These are phyloP conservation scores for Chaetorhynchus papuensis DNA, from an alignment of 2,113 vertebrate species.

Conservation along the genomic window DNA sequence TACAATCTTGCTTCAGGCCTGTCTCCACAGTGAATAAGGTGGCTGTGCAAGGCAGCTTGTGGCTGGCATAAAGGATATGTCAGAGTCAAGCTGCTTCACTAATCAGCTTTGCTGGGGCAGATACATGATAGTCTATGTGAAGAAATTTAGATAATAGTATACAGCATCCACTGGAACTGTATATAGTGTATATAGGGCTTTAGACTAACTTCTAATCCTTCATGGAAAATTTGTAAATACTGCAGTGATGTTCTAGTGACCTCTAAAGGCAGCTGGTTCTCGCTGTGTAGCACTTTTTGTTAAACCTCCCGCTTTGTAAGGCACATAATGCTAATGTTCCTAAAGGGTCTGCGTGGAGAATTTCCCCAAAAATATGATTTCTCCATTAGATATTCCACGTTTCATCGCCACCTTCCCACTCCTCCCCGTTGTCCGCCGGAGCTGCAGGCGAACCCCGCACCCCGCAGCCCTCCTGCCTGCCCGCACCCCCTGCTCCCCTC, in stretches of 20 bases:
- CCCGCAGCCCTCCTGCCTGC: background rate
- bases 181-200: conserved; percentile 54
- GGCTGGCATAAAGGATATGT: conserved; percentile 79
- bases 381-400: background rate
- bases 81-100: conserved; percentile 81
- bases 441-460: background rate
- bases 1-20: conserved; percentile 80
- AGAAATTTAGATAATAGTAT: conserved; percentile 80
- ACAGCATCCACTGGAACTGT: conserved; percentile 56
- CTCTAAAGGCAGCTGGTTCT: conserved; percentile 88
- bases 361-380: background rate
- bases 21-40: conserved; percentile 80
- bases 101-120: conserved; percentile 80
- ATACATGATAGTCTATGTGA: conserved; percentile 77
- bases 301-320: conserved; percentile 25
- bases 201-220: conserved; percentile 68
- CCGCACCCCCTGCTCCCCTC: background rate
- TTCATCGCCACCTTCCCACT: background rate
- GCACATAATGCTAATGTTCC: background rate
- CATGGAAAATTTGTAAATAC: conserved; percentile 71
- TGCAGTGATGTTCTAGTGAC: conserved; percentile 93
- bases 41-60: conserved; percentile 69
- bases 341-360: background rate
- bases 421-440: background rate
- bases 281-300: conserved; percentile 27